Evolutionary conservation across 2,113 vertebrate genomes (phyloP).

Genomic region (Indicator indicator): DNA sequence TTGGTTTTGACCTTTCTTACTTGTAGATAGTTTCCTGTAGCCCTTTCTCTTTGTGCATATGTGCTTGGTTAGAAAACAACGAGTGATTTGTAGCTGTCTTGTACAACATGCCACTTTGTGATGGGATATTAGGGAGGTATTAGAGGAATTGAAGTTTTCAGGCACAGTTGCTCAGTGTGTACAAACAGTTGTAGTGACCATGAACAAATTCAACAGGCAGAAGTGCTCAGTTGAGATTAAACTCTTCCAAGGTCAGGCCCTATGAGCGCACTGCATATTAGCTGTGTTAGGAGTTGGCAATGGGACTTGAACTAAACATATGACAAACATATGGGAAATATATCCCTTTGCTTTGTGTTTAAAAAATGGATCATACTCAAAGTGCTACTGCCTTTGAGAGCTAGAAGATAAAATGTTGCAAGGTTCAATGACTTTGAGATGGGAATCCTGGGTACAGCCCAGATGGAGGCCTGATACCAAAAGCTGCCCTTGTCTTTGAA

Average conservation of each 20-base stretch:
- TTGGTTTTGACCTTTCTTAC: not conserved
- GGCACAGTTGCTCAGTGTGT: not conserved
- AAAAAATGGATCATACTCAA: slow-evolving; percentile 13
- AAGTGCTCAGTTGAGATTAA: not conserved
- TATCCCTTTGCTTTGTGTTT: slow-evolving; percentile 32
- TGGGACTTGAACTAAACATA: not conserved
- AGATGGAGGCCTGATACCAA: slow-evolving; percentile 32
- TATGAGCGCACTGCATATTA: not conserved
- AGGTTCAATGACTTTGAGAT: slow-evolving; percentile 43
- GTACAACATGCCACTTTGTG: not conserved
- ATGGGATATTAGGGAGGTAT: not conserved
- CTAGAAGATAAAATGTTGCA: not conserved
- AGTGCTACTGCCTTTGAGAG: slow-evolving; percentile 47
- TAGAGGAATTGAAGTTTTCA: not conserved
- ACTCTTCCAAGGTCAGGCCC: not conserved
- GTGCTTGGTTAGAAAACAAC: not conserved
- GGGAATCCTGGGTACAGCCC: slow-evolving; percentile 22
- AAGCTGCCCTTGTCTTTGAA: slow-evolving; percentile 40
- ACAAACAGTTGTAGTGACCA: not conserved
- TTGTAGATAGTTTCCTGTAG: not conserved
- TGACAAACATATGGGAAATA: slow-evolving; percentile 60
- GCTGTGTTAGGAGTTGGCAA: not conserved
- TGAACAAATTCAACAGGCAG: not conserved
- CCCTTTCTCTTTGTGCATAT: not conserved
- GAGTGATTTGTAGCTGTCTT: not conserved